Percentiles rank a stretch among this genome's conserved stretches.
Evolutionary conservation across 2,888 invertebrate species (phyloP).

Genomic region (Cerastis leucographa): DNA sequence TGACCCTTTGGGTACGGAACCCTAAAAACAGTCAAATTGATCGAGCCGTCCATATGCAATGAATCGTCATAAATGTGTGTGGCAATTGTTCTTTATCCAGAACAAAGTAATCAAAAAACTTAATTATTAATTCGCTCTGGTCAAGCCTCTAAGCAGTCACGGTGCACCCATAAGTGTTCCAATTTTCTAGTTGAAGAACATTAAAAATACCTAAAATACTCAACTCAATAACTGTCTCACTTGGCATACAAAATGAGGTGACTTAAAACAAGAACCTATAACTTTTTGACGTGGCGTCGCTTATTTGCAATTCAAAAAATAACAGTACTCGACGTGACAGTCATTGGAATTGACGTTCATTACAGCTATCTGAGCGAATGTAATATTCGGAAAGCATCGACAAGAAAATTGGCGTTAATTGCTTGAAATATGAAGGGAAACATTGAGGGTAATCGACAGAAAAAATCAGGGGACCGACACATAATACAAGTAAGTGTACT

Average conservation of each 20-base stretch:
- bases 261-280: constrained; percentile 57
- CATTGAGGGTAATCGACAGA: constrained; percentile 71
- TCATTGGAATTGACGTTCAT: constrained; percentile 73
- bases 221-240: constrained; percentile 39
- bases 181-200: constrained; percentile 48
- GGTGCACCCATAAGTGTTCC: constrained; percentile 30
- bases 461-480: constrained; percentile 70
- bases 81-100: not conserved
- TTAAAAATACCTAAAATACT: constrained; percentile 45
- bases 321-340: constrained; percentile 65
- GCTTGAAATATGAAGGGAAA: constrained; percentile 75
- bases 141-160: constrained; percentile 26
- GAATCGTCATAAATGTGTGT: not conserved
- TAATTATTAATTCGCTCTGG: not conserved
- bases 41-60: not conserved
- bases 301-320: constrained; percentile 66
- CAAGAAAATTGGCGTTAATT: constrained; percentile 79
- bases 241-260: constrained; percentile 59
- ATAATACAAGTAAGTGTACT: constrained; percentile 58
- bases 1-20: no score
- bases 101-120: not conserved
- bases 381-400: constrained; percentile 70
- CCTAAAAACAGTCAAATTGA: not conserved
- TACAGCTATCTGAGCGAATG: constrained; percentile 68
- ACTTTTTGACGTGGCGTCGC: constrained; percentile 55